phyloP scores from a whole-genome alignment of 2,888 invertebrate species.

The Spodoptera littoralis region DNA sequence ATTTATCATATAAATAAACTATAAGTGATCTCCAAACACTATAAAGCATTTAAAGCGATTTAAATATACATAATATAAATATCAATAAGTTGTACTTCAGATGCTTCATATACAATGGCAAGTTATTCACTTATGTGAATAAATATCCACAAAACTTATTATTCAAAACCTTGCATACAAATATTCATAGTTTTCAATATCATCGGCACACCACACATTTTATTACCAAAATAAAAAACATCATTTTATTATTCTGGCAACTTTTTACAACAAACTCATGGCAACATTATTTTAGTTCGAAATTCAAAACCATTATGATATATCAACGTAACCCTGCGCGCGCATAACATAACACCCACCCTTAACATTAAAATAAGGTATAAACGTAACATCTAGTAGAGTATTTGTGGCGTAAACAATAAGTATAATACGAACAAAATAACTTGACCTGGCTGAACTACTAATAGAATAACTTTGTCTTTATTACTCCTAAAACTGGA shows the following conservation, averaged over 20 bases:
- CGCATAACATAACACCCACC: constrained; percentile 21
- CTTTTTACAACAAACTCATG: neutral
- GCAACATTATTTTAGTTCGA: constrained; percentile 1
- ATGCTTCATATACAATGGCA: constrained; percentile 68
- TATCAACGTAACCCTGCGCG: constrained; percentile 23
- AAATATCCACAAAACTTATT: constrained; percentile 57
- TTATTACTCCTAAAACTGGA: no score
- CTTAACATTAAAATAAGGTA: constrained; percentile 37
- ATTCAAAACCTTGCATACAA: constrained; percentile 33
- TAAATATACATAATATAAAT: constrained; percentile 46
- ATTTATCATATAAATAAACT: constrained; percentile 41
- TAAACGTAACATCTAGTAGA: constrained; percentile 42
- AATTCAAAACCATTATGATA: constrained; percentile 15
- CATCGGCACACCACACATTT: constrained; percentile 11
- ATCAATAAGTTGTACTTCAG: constrained; percentile 72
- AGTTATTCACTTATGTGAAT: constrained; percentile 56
- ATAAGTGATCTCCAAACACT: constrained; percentile 29
- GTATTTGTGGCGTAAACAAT: constrained; percentile 46
- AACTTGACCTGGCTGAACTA: neutral
- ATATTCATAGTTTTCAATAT: constrained; percentile 25
- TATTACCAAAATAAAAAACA: no score
- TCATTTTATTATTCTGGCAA: neutral
- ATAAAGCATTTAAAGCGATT: constrained; percentile 47
- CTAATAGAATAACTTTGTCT: no score
- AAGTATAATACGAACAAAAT: constrained; percentile 11